These are phyloP conservation scores for Cairina moschata DNA, from an alignment of 2,113 vertebrate species.

Conservation along the genomic window DNA sequence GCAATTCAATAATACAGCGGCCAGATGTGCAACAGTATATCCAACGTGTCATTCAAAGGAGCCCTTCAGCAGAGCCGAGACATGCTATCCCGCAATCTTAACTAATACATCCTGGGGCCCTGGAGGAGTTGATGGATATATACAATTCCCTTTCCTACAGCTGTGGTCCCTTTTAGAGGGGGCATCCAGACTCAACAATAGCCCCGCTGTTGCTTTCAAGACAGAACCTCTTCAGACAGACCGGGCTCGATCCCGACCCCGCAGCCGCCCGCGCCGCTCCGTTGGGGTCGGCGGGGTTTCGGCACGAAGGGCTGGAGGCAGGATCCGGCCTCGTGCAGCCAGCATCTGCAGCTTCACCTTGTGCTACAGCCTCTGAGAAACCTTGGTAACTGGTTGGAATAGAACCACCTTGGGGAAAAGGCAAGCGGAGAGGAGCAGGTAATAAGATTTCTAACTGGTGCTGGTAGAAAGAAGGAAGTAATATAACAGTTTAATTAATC, in stretches of 20 bases:
- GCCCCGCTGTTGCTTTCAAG: conserved; percentile 69
- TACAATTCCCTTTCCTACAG: conserved; percentile 72
- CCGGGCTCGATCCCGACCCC: conserved; percentile 33
- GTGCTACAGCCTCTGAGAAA: conserved; percentile 47
- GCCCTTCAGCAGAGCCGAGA: conserved; percentile 65
- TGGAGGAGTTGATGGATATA: conserved; percentile 70
- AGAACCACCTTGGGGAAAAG: conserved; percentile 50
- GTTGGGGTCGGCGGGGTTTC: neutral
- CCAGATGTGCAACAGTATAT: conserved; percentile 72
- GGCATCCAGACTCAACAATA: conserved; percentile 68
- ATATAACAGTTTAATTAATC: conserved; percentile 57
- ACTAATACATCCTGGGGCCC: conserved; percentile 73
- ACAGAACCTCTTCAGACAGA: conserved; percentile 62
- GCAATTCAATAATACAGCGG: conserved; percentile 44
- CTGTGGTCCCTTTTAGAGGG: conserved; percentile 67
- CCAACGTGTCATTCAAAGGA: conserved; percentile 69
- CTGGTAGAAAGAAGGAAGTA: conserved; percentile 44
- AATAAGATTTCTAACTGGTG: conserved; percentile 55
- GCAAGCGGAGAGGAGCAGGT: conserved; percentile 54
- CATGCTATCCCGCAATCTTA: conserved; percentile 69
- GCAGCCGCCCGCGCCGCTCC: neutral
- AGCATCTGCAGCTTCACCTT: conserved; percentile 23
- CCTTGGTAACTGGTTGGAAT: conserved; percentile 67
- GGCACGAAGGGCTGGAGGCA: neutral
- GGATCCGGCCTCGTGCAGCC: neutral